Evolutionary conservation across 2,888 invertebrate genomes (phyloP), one percentile per base, ranked within the genome.

Genomic region (Euphydryas editha): DNA sequence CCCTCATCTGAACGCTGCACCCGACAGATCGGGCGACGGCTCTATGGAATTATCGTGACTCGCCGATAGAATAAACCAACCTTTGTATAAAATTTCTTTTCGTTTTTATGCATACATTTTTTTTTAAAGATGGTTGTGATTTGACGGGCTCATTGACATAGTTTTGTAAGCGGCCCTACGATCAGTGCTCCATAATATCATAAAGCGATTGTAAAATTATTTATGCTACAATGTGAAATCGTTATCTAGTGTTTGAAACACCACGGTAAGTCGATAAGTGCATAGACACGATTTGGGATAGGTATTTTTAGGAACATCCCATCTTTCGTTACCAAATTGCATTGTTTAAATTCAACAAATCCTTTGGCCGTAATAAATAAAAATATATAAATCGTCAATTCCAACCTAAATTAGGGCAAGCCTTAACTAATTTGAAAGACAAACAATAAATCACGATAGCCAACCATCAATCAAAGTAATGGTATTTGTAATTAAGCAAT

Each of bases 191-290:
- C 79, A 82, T 85, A 85, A 78, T 81, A 78, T 81, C 81, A 84
- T 85, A 86, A 82, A 82, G 73, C 80, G 76, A 83, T 83, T 84
- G 80, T 81, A 81, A 77, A 82, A 82, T 82, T 85, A 84, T 85
- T 83, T 83, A 85, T 76, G 81, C 76, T 80, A 75, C 75, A 78
- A 78, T 79, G 76, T 75, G 72, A 77, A 72, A 84, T 85, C 85
- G 85, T 85, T 88, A 88, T 87, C 88, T 81, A 77, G 75, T 78
- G 77, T 81, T 81, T 81, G 82, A 78, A 79, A 81, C 80, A 84
- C 77, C 71, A 64, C 75, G 71, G 71, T 74, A 75, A 80, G 79
- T 77, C 78, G 80, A 74, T 74, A 58, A 81, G 74, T 78, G 80
- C 82, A 85, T 80, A 80, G 82, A 85, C 85, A 85, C 80, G 76